These are phyloP conservation scores for Drosophila azteca DNA, from an alignment of 1,140 invertebrate species.

Conservation along the genomic window DNA sequence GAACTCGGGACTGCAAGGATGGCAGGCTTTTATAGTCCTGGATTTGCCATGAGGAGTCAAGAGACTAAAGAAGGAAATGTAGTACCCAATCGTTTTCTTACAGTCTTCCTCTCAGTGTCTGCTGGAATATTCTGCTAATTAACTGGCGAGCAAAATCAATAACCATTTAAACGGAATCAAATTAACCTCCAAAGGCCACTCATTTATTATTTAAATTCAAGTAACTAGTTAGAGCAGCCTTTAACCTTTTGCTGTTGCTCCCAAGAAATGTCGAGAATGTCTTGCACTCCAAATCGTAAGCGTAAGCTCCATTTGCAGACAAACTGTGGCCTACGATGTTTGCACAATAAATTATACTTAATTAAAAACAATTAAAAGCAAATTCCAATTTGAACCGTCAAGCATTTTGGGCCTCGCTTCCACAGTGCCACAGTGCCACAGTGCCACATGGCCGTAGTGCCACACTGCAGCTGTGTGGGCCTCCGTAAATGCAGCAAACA, in stretches of 20 bases:
- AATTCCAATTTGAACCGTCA: constrained; percentile 53
- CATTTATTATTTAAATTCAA: constrained; percentile 28
- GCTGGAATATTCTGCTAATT: constrained; percentile 5
- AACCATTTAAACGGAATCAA: constrained; percentile 10
- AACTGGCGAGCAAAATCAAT: constrained; percentile 31
- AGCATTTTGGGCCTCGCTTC: constrained; percentile 38
- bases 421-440: constrained; percentile 18
- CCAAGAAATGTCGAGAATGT: not conserved
- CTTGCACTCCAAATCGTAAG: not conserved
- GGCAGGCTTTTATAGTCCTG: no score
- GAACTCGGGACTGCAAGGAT: no score
- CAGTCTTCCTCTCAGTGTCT: no score
- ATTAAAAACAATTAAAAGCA: constrained; percentile 82
- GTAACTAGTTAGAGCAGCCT: not conserved
- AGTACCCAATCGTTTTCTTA: no score
- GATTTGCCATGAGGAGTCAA: no score
- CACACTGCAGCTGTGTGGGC: constrained; percentile 8
- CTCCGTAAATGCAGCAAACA: constrained; percentile 34
- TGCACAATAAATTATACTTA: constrained; percentile 79
- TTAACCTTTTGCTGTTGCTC: not conserved
- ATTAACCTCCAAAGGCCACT: not conserved
- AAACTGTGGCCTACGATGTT: constrained; percentile 56
- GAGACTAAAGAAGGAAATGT: no score
- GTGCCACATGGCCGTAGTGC: no score
- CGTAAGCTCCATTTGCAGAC: constrained; percentile 27